Evolutionary conservation across 2,888 invertebrate genomes (phyloP), one percentile per base, ranked within the genome.

Genomic region (Amphipoea lucens): DNA sequence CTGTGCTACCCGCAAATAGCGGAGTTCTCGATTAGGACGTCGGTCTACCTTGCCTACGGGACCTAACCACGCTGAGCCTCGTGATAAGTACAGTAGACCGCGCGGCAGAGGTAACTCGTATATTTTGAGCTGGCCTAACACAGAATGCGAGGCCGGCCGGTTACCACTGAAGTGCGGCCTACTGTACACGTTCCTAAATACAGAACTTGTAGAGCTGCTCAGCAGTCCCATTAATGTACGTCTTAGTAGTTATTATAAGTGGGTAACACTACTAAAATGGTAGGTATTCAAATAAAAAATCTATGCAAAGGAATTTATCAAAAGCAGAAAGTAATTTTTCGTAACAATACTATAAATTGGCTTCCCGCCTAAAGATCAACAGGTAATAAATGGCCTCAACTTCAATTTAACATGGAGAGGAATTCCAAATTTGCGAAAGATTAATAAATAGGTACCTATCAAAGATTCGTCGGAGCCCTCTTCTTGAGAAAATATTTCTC

Each of bases 391-490:
- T 69, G 60, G 48, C 63, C 42, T 82, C 54, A 72, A 81, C 74
- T 76, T 78, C 54, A 85, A 74, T 78, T 85, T 36, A 36, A 78
- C 72, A 85, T 72, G 69, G 48, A 74, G 60, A 66, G 72, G 78
- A 85, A 85, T 85, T 62, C 68, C 36, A 63, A 84, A 85, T 83
- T 82, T 78, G 60, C 40, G 51, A 74, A 71, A 77, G 68, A 81
- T 81, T 62, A 69, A 81, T 85, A 81, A 85, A 85, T 78, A 54
- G 70, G 23, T 71, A 78, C 57, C 68, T 71, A 78, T 69, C 71
- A 74, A 78, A 82, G 62, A 78, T 78, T 82, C 68, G 65, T 48
- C 71, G 68, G 77, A 57, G 66, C 65, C 72, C 65, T 74, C 65
- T 72, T 65, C 42, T 60, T 68, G 67, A 48, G 60, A 65, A 81